Evolutionary conservation across 1,140 invertebrate genomes (phyloP).

Genomic region (Metopolophium dirhodum): DNA sequence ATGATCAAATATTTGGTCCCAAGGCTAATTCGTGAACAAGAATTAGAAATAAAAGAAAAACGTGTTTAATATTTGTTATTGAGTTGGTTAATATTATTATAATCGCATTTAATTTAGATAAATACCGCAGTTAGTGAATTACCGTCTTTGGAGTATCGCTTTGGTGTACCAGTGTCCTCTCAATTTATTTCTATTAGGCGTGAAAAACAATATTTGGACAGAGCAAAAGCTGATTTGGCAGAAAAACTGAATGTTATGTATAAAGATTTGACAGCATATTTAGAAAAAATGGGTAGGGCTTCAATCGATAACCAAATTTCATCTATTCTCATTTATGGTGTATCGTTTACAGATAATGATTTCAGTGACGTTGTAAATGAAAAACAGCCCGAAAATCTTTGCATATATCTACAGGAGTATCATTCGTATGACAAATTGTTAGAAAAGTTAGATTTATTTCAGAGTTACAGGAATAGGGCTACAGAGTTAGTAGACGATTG

Average conservation of each 20-base stretch:
- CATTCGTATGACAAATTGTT: conserved; percentile 26
- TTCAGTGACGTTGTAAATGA: conserved; percentile 32
- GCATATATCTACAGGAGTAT: background rate
- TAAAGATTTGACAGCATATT: conserved; percentile 62
- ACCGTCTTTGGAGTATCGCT: conserved; percentile 64
- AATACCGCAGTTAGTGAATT: conserved; percentile 63
- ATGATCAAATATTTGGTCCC: no score
- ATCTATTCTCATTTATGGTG: background rate
- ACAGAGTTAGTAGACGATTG: conserved; percentile 45
- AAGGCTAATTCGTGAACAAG: background rate
- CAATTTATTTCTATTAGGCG: conserved; percentile 62
- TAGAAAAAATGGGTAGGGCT: conserved; percentile 61
- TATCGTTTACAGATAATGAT: conserved; percentile 4
- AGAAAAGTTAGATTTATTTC: conserved; percentile 48
- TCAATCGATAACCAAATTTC: background rate
- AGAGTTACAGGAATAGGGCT: conserved; percentile 49
- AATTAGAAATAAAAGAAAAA: background rate
- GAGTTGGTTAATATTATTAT: background rate
- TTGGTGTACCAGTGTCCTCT: conserved; percentile 60
- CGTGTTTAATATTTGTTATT: background rate
- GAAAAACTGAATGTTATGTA: conserved; percentile 62
- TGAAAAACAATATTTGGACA: conserved; percentile 61
- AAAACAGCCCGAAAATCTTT: background rate
- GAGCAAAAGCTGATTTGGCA: conserved; percentile 61
- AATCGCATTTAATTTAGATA: conserved; percentile 62